Evolutionary conservation across 2,888 invertebrate species (phyloP), one percentile per base, ranked within the genome.

Genomic region (Cheilosia variabilis): DNA sequence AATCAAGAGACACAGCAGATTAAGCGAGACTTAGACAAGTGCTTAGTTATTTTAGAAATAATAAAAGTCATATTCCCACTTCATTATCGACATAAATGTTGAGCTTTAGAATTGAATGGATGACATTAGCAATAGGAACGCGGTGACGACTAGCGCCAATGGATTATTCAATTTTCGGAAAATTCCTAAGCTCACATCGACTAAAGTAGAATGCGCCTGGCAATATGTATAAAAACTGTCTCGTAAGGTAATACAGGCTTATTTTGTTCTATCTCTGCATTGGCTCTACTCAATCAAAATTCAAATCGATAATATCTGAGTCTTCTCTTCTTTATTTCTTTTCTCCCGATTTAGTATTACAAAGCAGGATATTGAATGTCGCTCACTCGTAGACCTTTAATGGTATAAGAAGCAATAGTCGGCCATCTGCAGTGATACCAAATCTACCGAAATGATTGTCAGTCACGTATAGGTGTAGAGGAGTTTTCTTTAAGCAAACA

Each of bases 351-450:
- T 43, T 63, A 73, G 73, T 73, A 63, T 63, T 24, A 24, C 72
- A 53, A 62, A 31, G 43, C 62, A 72, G 62, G 72, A 62, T 72
- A 52, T 52, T 62, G 72, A 62, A 72, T 72, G 52, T 62, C 62
- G 31, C 72, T 41, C 27, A 60, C 45, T 52, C 60, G 52, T 50
- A 53, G 37, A 43, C 52, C 72, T 22, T 53, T 62, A 24, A 19
- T 22, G 50, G 9, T 22, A 19, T 15, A 52, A 52, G 24, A 52
- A 15, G 24, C 52, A 52, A 27, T 52, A 52, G 55, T 55, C 31
- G 55, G 55, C 55, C 17, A 55, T 55, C 31, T n/a, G 7, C 55
- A 55, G 55, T 55, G 31, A 31, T 55, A 17, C 55, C 55, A 55
- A 55, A 27, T 53, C 53, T 27, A 15, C 31, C 27, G 31, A 31